These are phyloP conservation scores for Patiria pectinifera DNA, from an alignment of 53 echinoderm and acorn worm genomes.

Conservation along the genomic window DNA sequence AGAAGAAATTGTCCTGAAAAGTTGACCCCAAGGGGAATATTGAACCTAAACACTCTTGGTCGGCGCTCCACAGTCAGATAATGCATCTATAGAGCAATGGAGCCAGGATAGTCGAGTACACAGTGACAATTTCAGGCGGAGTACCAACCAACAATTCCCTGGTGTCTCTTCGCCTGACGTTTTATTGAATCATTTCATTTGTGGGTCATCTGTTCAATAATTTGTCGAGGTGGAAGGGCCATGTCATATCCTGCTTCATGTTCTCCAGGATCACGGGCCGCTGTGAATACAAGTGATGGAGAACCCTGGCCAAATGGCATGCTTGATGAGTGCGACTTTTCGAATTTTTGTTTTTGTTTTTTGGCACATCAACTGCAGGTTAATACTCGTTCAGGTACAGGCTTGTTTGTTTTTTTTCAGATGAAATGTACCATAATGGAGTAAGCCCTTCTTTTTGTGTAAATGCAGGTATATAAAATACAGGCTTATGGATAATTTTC, in stretches of 20 bases:
- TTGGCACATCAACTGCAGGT: not conserved
- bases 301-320: not conserved
- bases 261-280: too few relatives aligned
- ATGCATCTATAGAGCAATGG: not conserved
- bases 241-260: conserved; percentile 1
- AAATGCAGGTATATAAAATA: too few relatives aligned
- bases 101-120: not conserved
- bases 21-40: conserved; percentile 2
- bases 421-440: too few relatives aligned
- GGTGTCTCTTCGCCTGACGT: not conserved
- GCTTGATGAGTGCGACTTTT: not conserved
- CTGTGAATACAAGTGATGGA: not conserved
- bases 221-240: not conserved
- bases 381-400: too few relatives aligned
- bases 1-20: conserved; percentile 37
- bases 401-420: too few relatives aligned
- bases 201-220: conserved; percentile 45
- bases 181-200: conserved; percentile 50
- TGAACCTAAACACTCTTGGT: not conserved
- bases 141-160: conserved; percentile 18
- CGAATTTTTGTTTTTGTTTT: not conserved
- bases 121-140: not conserved
- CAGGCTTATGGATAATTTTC: too few relatives aligned
- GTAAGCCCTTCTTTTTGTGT: too few relatives aligned
- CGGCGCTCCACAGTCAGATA: too few relatives aligned